Evolutionary conservation across 2,113 vertebrate species (phyloP).

Genomic region (Oncorhynchus tshawytscha): DNA sequence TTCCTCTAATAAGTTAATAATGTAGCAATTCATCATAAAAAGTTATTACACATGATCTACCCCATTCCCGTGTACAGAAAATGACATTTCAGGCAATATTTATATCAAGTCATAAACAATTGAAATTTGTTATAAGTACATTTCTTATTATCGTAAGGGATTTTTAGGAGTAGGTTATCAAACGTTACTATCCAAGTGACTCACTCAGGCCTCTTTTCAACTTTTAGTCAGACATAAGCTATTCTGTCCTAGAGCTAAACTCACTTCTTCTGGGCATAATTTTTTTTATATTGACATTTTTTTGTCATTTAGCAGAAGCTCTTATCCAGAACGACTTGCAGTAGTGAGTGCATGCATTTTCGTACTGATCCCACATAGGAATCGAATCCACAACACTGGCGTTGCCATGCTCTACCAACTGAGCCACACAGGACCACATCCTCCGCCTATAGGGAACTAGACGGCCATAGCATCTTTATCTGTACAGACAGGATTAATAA

Average conservation of each 20-base stretch:
- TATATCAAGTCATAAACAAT: conserved; percentile 25
- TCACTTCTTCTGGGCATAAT: background rate
- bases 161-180: background rate
- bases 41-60: conserved; percentile 47
- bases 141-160: background rate
- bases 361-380: too few species aligned
- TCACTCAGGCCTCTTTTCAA: background rate
- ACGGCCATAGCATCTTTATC: background rate
- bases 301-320: too few species aligned
- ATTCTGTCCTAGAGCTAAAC: background rate
- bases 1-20: conserved; percentile 61
- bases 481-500: background rate
- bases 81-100: conserved; percentile 31
- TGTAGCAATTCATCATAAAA: conserved; percentile 52
- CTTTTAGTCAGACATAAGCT: background rate
- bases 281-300: too few species aligned
- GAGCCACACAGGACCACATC: background rate
- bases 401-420: too few species aligned
- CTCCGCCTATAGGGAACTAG: too few species aligned
- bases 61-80: conserved; percentile 19
- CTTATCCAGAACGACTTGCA: too few species aligned
- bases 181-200: background rate
- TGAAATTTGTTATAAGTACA: conserved; percentile 4
- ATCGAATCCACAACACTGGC: too few species aligned
- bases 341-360: too few species aligned